Base-by-base conservation (phyloP, 2,888 invertebrate species). In the Amphipyra tragopoginis region DNA sequence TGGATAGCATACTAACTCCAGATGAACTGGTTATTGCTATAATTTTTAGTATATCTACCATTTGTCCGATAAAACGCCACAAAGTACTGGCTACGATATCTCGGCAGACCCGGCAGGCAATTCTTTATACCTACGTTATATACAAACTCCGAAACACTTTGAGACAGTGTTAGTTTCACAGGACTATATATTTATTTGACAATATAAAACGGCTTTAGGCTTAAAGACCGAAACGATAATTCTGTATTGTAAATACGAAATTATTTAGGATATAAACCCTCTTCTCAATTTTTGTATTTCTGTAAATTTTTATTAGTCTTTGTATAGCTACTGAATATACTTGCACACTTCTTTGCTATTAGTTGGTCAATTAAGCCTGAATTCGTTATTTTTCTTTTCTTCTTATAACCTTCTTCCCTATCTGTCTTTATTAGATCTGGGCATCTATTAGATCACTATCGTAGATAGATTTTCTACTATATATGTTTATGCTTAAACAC, bases 51-150 rank as follows among this genome's bases (percentile, higher is more conserved):
- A 83, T 84, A 80, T 71, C 59, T 92, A 92, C 87, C 90, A 94
- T 93, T 93, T 94, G 94, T 94, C 94, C 94, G 94, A 94, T 93
- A 94, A 93, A 94, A 94, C 94, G 92, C 94, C 94, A 94, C 93
- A 91, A 91, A 93, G 77, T 90, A 90, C 94, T 94, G 94, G 94
- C 92, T 86, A 80, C 74, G 85, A 85, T 87, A 87, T 80, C 87
- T 87, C 93, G 94, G 93, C 94, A 91, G 94, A 94, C 94, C 94
- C 94, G 91, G 83, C 85, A 84, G 87, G 84, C 85, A 87, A 86
- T 74, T 76, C 74, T 75, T 65, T 75, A 69, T 81, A n/a, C n/a
- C n/a, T n/a, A 75, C 62, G 71, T 77, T 81, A 69, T 71, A 34
- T 69, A 72, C 52, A 57, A 65, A 79, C 62, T 65, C 58, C 54